Percentiles rank a stretch among this genome's conserved stretches.
These are phyloP conservation scores for Platalea minor DNA, from an alignment of 2,797 vertebrate species.

Conservation along the genomic window DNA sequence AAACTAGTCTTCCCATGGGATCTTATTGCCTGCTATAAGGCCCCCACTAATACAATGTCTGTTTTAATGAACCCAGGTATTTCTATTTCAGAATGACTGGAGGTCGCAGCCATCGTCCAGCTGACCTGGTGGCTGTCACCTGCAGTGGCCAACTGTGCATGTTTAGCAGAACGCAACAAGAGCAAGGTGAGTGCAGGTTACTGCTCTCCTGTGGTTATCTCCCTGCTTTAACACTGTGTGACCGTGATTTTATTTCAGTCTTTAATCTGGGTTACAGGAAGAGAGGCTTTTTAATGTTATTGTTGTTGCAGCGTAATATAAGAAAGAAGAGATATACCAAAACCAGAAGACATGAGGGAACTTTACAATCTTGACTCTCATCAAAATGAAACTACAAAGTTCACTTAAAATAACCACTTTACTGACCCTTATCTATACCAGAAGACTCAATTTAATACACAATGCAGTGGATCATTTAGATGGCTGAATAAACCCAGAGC, in stretches of 20 bases:
- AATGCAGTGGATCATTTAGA: neutral
- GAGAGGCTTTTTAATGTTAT: neutral
- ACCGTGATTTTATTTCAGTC: neutral
- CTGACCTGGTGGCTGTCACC: neutral
- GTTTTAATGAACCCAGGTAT: neutral
- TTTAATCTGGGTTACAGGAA: neutral
- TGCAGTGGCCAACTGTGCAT: neutral
- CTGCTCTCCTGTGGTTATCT: neutral
- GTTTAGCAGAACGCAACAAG: neutral
- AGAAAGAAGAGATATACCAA: neutral
- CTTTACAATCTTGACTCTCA: neutral
- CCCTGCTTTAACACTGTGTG: rapidly evolving
- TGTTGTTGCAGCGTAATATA: neutral
- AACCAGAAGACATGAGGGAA: neutral
- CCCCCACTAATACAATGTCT: neutral
- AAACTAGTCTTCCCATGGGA: neutral
- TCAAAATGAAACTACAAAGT: neutral
- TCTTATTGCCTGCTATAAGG: neutral
- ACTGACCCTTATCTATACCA: neutral
- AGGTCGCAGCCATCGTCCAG: neutral
- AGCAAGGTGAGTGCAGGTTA: neutral
- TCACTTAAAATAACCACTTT: neutral
- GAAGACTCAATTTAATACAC: neutral
- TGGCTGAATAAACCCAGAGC: neutral
- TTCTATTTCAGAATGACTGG: neutral